Evolutionary conservation across 2,797 vertebrate species (phyloP), one percentile per base, ranked within the genome.

Genomic region (Sebastes alutus): DNA sequence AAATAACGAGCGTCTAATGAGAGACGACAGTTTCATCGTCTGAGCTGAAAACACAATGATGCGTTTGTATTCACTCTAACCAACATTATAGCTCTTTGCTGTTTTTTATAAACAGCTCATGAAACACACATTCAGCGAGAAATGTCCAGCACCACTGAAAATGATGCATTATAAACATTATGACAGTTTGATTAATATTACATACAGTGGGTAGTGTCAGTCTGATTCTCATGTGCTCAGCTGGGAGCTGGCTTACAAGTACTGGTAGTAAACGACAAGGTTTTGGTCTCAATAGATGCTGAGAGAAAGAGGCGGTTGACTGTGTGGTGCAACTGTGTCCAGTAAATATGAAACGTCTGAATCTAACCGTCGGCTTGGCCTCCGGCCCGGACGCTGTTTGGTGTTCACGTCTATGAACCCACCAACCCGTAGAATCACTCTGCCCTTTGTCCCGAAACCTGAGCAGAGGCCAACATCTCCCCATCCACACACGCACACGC

Each of bases 391-490:
- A 58, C n/a, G n/a, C 80, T 20, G 60, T 56, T 80, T 64, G 27
- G 14, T 49, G 16, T 23, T 77, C 67, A 8, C 20, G 2, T 33
- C 25, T 10, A 7, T 62, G 38, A 72, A 74, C 56, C 49, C 86
- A 59, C 72, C 58, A 23, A 69, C 69, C 59, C 35, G 5, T 25
- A 75, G 35, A 81, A 67, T 62, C 70, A 61, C 67, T 83, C 56
- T 73, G 81, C 54, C 56, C 82, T 85, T 91, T 92, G 87, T 92
- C 86, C 81, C 30, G 58, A 77, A 88, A 87, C 83, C 88, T 91
- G 90, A 93, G 83, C 88, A 55, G 71, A 78, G 72, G 85, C 91
- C 93, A 90, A 33, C 75, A 56, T 83, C 75, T 78, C 74, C 77
- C 46, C 76, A 77, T 77, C 71, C 25, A 35, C 73, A 84, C 77